A percentile compares a stretch with the other conserved stretches of the same genome.
These are phyloP conservation scores for Brotula barbata DNA, from an alignment of 2,797 vertebrate species.

Conservation along the genomic window DNA sequence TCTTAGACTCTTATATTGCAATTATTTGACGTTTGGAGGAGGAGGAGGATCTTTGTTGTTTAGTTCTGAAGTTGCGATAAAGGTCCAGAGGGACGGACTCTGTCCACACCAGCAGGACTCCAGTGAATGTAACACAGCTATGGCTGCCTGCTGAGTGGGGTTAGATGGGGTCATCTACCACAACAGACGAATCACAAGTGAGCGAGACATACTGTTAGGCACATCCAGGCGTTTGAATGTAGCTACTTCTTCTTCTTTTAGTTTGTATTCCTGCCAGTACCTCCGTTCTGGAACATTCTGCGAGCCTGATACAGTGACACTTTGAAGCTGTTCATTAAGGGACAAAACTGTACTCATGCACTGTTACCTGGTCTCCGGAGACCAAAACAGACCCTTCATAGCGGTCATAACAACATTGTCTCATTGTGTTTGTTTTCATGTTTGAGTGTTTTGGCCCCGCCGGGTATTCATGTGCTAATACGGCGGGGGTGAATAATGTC, in stretches of 20 bases:
- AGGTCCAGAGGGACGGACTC: slow-evolving; percentile 19
- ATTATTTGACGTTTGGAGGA: slow-evolving; percentile 22
- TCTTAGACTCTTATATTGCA: slow-evolving; percentile 39
- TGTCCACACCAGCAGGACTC: slow-evolving; percentile 36
- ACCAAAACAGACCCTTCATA: slow-evolving; percentile 34
- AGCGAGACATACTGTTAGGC: slow-evolving; percentile 58
- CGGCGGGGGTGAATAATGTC: slow-evolving; percentile 58
- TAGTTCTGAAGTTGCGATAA: slow-evolving; percentile 22
- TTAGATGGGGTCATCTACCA: slow-evolving; percentile 37
- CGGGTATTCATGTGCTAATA: too few relatives aligned
- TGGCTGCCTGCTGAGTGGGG: slow-evolving; percentile 28
- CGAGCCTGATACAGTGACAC: slow-evolving; percentile 26
- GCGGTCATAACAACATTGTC: slow-evolving; percentile 42
- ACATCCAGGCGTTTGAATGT: slow-evolving; percentile 78
- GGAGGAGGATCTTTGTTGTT: slow-evolving; percentile 13
- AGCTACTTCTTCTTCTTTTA: slow-evolving; percentile 50
- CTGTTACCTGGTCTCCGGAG: slow-evolving; percentile 53
- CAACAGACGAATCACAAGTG: slow-evolving; percentile 41
- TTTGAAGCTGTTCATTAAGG: slow-evolving; percentile 31
- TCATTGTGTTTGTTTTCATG: slow-evolving; percentile 54
- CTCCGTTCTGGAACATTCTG: slow-evolving; percentile 29
- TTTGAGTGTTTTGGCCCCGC: slow-evolving; percentile 20
- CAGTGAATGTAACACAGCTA: slow-evolving; percentile 62
- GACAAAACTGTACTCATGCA: slow-evolving; percentile 47
- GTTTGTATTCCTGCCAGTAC: slow-evolving; percentile 47